Evolutionary conservation across 2,113 vertebrate species (phyloP).

Genomic region (Cariama cristata): DNA sequence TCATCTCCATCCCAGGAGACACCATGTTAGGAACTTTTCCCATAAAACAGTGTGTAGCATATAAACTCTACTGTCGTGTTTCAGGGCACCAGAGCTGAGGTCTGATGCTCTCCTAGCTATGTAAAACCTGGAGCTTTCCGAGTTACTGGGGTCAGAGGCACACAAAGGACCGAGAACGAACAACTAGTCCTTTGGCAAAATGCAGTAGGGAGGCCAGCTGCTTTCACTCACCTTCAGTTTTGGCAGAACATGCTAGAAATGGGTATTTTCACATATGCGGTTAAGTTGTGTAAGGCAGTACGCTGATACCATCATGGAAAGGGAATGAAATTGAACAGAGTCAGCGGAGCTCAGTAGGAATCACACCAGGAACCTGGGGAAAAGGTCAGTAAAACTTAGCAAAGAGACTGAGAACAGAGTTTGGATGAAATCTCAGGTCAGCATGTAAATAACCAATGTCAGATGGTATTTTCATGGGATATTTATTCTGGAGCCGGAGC

Average conservation of each 20-base stretch:
- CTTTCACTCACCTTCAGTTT: not conserved
- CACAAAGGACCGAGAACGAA: not conserved
- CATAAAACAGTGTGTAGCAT: not conserved
- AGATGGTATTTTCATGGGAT: not conserved
- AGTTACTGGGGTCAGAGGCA: not conserved
- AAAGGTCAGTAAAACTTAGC: not conserved
- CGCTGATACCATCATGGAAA: not conserved
- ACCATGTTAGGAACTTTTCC: not conserved
- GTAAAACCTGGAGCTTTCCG: not conserved
- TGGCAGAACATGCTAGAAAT: not conserved
- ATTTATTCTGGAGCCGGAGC: not conserved
- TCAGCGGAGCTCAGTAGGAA: not conserved
- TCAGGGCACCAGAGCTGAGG: not conserved
- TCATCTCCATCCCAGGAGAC: not conserved
- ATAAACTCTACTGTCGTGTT: not conserved
- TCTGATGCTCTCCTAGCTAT: not conserved
- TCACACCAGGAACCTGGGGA: not conserved
- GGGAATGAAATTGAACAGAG: not conserved
- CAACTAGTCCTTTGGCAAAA: not conserved
- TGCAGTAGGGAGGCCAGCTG: not conserved
- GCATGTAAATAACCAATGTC: not conserved
- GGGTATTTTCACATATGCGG: not conserved
- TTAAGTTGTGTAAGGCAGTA: not conserved
- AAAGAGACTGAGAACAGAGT: not conserved
- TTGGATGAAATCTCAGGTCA: constrained; percentile 17